Evolutionary conservation across 2,797 vertebrate species (phyloP), one percentile per base, ranked within the genome.

Genomic region (Acrocephalus scirpaceus): DNA sequence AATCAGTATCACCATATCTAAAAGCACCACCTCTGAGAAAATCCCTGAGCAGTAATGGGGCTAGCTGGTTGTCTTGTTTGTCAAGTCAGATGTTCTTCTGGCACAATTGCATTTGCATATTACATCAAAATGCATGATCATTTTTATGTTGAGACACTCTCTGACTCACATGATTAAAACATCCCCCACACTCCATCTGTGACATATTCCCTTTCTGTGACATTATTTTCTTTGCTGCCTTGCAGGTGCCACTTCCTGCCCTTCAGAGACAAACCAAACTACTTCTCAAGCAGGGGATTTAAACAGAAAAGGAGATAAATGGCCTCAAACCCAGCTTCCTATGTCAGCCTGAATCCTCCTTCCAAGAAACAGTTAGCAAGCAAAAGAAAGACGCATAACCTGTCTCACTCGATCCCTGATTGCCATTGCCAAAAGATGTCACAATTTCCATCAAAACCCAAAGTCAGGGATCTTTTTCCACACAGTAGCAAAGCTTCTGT

Each of bases 201-300:
- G 5, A 77, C 57, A 70, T 16, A 7, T 73, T 62, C 75, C 23
- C 70, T 93, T 92, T 74, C 32, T 44, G 62, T 74, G 25, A 92
- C 29, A 58, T 27, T 57, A 56, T 83, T 91, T 91, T 81, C 38
- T 93, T 88, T 95, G 70, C 84, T 95, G 48, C 72, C 65, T 97
- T 96, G 76, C 93, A 98, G 97, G 92, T 96, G 88, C 56, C 65
- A n/a, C 86, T 93, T 95, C 95, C 95, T 91, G 71, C 76, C 74
- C 66, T 86, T 89, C 92, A 79, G 95, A 92, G 86, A 83, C 90
- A 93, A 97, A 73, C 56, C 47, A 70, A 80, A 88, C 66, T 78
- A 29, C 87, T 79, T 92, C 65, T 85, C 75, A 79, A 91, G 88
- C 70, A 73, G 26, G 66, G 90, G 73, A 26, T 84, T 96, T 94